phyloP scores from a whole-genome alignment of 1,140 invertebrate species.

The Anastatus disparis region DNA sequence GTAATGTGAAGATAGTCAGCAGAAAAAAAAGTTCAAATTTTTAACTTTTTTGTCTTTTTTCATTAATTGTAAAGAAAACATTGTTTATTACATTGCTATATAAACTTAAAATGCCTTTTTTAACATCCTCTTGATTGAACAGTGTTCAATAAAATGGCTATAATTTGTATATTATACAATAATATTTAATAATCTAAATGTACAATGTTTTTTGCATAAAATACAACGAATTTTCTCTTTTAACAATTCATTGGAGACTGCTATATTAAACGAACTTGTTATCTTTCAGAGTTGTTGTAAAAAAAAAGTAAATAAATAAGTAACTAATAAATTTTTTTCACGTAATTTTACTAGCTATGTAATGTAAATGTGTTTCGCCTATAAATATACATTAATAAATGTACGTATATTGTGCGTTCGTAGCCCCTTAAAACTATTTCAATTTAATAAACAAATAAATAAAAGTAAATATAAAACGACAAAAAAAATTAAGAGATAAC shows the following conservation, averaged over 20 bases:
- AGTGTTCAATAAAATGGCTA: not conserved
- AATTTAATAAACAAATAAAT: slow-evolving; percentile 18
- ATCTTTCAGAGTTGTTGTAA: not conserved
- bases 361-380: no score
- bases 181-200: not conserved
- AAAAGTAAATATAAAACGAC: not conserved
- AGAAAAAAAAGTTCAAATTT: no score
- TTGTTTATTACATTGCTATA: no score
- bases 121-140: no score
- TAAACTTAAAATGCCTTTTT: no score
- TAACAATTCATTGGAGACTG: slow-evolving; percentile 15
- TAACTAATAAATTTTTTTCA: not conserved
- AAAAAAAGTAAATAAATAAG: slow-evolving; percentile 5
- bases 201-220: not conserved
- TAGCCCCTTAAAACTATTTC: slow-evolving; percentile 31
- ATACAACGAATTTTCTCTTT: slow-evolving; percentile 25
- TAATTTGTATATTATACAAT: no score
- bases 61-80: no score
- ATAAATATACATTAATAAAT: not conserved
- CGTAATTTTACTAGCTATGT: no score
- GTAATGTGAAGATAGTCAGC: no score
- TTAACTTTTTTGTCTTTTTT: no score
- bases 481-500: slow-evolving; percentile 11
- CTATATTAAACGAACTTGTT: slow-evolving; percentile 9
- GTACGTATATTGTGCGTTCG: slow-evolving; percentile 27